Conservation (phyloP, 2,888 invertebrate genomes). For the Raillietiella orientalis region DNA sequence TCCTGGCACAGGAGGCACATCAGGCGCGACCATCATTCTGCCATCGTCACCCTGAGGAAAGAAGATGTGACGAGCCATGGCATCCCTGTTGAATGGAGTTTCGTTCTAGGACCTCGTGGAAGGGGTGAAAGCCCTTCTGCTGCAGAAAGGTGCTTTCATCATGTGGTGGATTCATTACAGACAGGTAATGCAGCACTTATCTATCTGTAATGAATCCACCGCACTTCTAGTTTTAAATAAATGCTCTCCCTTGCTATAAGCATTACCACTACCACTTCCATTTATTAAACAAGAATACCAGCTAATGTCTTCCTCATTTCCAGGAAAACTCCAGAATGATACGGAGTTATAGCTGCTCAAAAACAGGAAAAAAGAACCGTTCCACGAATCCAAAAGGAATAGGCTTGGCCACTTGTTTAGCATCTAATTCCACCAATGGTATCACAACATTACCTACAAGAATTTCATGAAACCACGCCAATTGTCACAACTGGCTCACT, state of each 20-base stretch:
- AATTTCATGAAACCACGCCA: constrained; percentile 43
- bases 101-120: too few relatives aligned
- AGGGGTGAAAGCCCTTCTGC: too few relatives aligned
- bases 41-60: too few relatives aligned
- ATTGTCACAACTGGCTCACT: constrained; percentile 88
- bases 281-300: constrained; percentile 91
- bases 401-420: constrained; percentile 74
- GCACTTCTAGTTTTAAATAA: constrained; percentile 38
- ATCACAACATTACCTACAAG: neutral
- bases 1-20: too few relatives aligned
- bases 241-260: constrained; percentile 76
- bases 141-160: too few relatives aligned
- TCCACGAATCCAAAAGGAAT: constrained; percentile 96
- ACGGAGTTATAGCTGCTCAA: constrained; percentile 80
- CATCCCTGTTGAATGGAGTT: too few relatives aligned
- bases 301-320: constrained; percentile 92
- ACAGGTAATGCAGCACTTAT: constrained; percentile 15
- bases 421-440: constrained; percentile 62
- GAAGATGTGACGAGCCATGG: too few relatives aligned
- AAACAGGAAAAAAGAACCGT: constrained; percentile 77
- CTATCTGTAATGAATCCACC: constrained; percentile 21
- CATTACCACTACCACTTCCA: constrained; percentile 86
- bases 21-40: too few relatives aligned
- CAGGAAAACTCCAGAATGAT: constrained; percentile 98
- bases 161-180: too few relatives aligned